A percentile compares a stretch with the other conserved stretches of the same genome.
Evolutionary conservation across 2,888 invertebrate genomes (phyloP).

Genomic region (Chymomyza procnemis): DNA sequence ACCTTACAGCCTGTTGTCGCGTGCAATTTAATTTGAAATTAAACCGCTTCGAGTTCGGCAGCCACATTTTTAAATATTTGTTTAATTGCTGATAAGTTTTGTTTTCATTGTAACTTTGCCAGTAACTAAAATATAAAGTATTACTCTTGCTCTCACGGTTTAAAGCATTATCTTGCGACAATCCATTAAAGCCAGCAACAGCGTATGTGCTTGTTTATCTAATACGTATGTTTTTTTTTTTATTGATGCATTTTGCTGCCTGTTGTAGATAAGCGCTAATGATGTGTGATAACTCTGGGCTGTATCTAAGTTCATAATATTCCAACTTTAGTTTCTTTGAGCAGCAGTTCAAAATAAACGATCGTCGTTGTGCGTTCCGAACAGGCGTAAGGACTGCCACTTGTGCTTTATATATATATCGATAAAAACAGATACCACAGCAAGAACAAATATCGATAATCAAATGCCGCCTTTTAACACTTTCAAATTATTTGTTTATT

Average conservation of each 20-base stretch:
- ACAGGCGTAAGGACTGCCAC: not conserved
- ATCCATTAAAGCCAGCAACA: not conserved
- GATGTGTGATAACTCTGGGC: constrained; percentile 24
- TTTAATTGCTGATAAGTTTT: not conserved
- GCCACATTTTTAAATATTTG: not conserved
- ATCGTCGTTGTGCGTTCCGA: not conserved
- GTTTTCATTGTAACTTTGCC: not conserved
- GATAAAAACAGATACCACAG: constrained; percentile 22
- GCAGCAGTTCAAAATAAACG: not conserved
- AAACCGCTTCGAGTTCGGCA: not conserved
- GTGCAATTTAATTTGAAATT: not conserved
- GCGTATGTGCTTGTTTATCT: constrained; percentile 25
- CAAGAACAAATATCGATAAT: constrained; percentile 19
- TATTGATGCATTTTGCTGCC: constrained; percentile 64
- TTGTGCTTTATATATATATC: not conserved
- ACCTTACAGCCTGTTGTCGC: not conserved
- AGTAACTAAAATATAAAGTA: not conserved
- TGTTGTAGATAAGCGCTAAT: constrained; percentile 46
- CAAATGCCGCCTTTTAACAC: constrained; percentile 25
- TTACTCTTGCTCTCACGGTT: not conserved
- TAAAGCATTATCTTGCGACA: not conserved
- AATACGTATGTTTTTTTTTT: constrained; percentile 47
- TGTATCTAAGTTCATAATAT: not conserved
- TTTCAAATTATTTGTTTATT: constrained; percentile 14
- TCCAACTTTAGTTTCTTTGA: not conserved